Evolutionary conservation across 2,113 vertebrate genomes (phyloP), one percentile per base, ranked within the genome.

Genomic region (Fregata magnificens): DNA sequence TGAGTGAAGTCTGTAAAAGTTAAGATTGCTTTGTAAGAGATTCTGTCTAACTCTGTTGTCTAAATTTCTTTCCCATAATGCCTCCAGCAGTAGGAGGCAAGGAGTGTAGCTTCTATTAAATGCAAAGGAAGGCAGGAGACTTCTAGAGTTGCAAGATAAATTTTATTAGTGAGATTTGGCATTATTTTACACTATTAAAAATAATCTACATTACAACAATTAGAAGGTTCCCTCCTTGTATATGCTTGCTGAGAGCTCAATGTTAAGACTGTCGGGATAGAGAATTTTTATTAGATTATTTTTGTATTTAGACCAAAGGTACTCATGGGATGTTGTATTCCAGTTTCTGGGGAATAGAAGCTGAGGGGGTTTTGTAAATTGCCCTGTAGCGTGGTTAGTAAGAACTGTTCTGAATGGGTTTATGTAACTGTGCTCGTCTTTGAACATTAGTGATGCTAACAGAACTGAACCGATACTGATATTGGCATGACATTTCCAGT

Each of bases 131-230:
- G 73, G 66, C 59, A 50, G 42, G 56, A 94, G 81, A 74, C 56
- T 77, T 92, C 50, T 79, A 79, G 61, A 93, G 56, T 79, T 95
- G 88, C 70, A 56, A 94, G 92, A 82, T 86, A 95, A 95, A 88
- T 84, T 97, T 97, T 97, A 97, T 97, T 98, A 83, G 69, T 73
- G 74, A 89, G 77, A 91, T 88, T 53, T 95, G 11, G 6, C 56
- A 66, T 91, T 88, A 94, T 85, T 84, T 95, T 80, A 87, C 50
- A 82, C 55, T 84, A 86, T 73, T 19, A 95, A 95, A 96, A 97
- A 95, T 95, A 93, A 93, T 88, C 87, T 95, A 56, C 73, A 24
- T 94, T 83, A 80, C 71, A 84, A 55, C 72, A 96, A 18, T 84
- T 86, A 86, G 55, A 95, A 87, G 31, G 63, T 65, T 95, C 24